A percentile compares a stretch with the other conserved stretches of the same genome.
Evolutionary conservation across 1,140 invertebrate genomes (phyloP).

Genomic region (Drosophila varians): DNA sequence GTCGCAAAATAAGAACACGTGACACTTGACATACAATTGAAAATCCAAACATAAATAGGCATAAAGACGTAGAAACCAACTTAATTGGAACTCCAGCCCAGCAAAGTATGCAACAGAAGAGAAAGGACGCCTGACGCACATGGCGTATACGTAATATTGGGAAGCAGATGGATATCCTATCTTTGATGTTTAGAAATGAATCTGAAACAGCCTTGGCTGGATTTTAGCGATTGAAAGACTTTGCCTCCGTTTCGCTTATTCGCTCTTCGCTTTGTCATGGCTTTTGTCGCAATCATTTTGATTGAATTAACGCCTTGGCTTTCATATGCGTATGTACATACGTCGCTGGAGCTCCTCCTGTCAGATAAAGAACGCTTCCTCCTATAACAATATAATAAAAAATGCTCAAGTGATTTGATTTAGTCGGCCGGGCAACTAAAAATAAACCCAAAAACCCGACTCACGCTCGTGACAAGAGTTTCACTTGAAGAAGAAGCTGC

Average conservation of each 20-base stretch:
- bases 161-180: not conserved
- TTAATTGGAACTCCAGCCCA: not conserved
- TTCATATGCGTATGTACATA: constrained; percentile 12
- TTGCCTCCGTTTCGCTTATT: constrained; percentile 12
- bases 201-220: constrained; percentile 10
- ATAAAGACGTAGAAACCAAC: not conserved
- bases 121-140: not conserved
- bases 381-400: constrained; percentile 61
- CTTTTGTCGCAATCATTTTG: constrained; percentile 71
- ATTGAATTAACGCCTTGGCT: constrained; percentile 75
- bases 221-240: constrained; percentile 33
- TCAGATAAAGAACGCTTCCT: constrained; percentile 45
- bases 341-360: constrained; percentile 5
- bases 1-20: constrained; percentile 29
- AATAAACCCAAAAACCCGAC: constrained; percentile 33
- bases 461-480: constrained; percentile 43
- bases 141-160: constrained; percentile 21
- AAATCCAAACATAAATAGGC: constrained; percentile 1
- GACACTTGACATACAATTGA: constrained; percentile 8
- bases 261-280: constrained; percentile 20
- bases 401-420: constrained; percentile 78
- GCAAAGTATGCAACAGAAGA: constrained; percentile 29
- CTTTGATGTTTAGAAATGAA: not conserved
- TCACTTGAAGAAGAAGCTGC: constrained; percentile 60
- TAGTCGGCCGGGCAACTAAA: constrained; percentile 59